phyloP scores from a whole-genome alignment of 2,113 vertebrate genomes.

The human (Homo sapiens) region GRCh38 chr20:46181001-46181500 shows the following conservation, averaged over 20 bases:
- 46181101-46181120: not conserved
- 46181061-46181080: not conserved
- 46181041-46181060: no score
- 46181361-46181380: not conserved
- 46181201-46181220: not conserved
- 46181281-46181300: not conserved
- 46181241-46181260: not conserved
- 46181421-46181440: not conserved
- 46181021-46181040: no score
- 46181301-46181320: not conserved
- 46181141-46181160: not conserved
- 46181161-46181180: not conserved
- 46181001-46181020: no score
- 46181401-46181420: not conserved
- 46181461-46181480: not conserved
- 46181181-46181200: not conserved
- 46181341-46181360: not conserved
- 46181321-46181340: not conserved
- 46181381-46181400: not conserved
- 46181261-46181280: not conserved
- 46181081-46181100: slow-evolving; percentile 14
- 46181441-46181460: not conserved
- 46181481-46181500: not conserved
- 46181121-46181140: not conserved
- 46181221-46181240: not conserved